Conservation (phyloP, 2,797 vertebrate species). For the Lophius americanus region DNA sequence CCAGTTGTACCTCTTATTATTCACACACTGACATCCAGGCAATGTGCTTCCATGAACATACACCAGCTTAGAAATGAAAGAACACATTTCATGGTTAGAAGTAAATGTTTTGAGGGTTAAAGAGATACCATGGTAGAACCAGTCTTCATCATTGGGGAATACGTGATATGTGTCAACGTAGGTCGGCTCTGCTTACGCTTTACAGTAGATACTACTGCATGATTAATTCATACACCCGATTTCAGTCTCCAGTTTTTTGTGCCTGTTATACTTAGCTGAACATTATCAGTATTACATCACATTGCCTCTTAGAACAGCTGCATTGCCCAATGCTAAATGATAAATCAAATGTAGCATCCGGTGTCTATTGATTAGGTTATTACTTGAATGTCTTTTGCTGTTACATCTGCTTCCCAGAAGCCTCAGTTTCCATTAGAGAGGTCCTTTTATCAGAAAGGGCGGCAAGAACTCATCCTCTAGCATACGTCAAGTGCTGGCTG, state of each 20-base stretch:
- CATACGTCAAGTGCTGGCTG: neutral
- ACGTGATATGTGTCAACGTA: slow-evolving; percentile 19
- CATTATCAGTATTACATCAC: neutral
- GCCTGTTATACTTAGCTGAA: neutral
- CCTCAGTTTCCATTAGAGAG: slow-evolving; percentile 44
- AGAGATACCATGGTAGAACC: slow-evolving; percentile 17
- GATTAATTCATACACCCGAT: neutral
- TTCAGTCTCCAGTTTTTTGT: neutral
- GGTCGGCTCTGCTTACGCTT: neutral
- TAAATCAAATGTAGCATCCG: slow-evolving; percentile 48
- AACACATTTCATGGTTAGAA: slow-evolving; percentile 24
- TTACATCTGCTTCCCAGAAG: slow-evolving; percentile 60
- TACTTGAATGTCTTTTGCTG: slow-evolving; percentile 26
- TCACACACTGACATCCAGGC: slow-evolving; percentile 3
- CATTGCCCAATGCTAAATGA: slow-evolving; percentile 5
- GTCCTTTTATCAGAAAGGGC: slow-evolving; percentile 40
- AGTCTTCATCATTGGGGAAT: neutral
- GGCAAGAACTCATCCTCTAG: too few relatives aligned
- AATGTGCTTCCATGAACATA: slow-evolving; percentile 7
- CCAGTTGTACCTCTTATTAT: slow-evolving; percentile 5
- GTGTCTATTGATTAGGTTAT: slow-evolving; percentile 54
- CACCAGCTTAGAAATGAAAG: slow-evolving; percentile 24
- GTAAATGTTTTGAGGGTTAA: slow-evolving; percentile 28
- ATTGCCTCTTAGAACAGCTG: neutral
- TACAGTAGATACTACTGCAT: slow-evolving; percentile 9